Conservation (phyloP, 2,113 vertebrate genomes). For the Sinocyclocheilus anshuiensis region DNA sequence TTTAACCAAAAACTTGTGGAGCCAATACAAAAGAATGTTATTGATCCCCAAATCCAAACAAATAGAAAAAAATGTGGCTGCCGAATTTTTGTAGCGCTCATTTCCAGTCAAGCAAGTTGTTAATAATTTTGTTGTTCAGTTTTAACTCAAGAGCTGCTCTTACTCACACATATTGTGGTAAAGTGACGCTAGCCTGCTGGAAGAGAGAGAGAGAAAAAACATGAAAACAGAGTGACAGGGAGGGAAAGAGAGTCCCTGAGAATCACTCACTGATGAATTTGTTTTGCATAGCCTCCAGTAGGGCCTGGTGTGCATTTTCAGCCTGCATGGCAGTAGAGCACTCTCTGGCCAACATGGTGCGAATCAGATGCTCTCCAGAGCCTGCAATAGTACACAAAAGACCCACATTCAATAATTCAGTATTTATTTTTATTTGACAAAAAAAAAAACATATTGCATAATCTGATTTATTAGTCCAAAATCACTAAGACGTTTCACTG, state of each 20-base stretch:
- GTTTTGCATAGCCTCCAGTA: slow-evolving; percentile 99
- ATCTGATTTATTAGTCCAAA: background rate
- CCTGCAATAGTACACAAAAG: slow-evolving; percentile 73
- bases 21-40: slow-evolving; percentile 56
- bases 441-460: slow-evolving; percentile 35
- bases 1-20: slow-evolving; percentile 60
- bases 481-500: background rate
- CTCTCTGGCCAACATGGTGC: slow-evolving; percentile 97
- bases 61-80: slow-evolving; percentile 8
- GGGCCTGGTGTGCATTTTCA: slow-evolving; percentile 95
- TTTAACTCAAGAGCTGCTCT: slow-evolving; percentile 61
- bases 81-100: slow-evolving; percentile 51
- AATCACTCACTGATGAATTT: slow-evolving; percentile 95
- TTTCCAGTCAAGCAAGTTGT: slow-evolving; percentile 61
- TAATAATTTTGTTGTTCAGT: slow-evolving; percentile 55
- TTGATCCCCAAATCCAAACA: slow-evolving; percentile 61
- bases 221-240: slow-evolving; percentile 1
- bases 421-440: slow-evolving; percentile 23
- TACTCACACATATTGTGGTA: slow-evolving; percentile 32
- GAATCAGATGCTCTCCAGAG: slow-evolving; percentile 97
- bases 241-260: background rate
- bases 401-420: background rate
- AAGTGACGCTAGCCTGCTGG: slow-evolving; percentile 55
- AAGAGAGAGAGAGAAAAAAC: slow-evolving; percentile 33
- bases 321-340: slow-evolving; percentile 94